phyloP scores from a whole-genome alignment of 2,888 invertebrate genomes.

The Apomyelois bistriatella region DNA sequence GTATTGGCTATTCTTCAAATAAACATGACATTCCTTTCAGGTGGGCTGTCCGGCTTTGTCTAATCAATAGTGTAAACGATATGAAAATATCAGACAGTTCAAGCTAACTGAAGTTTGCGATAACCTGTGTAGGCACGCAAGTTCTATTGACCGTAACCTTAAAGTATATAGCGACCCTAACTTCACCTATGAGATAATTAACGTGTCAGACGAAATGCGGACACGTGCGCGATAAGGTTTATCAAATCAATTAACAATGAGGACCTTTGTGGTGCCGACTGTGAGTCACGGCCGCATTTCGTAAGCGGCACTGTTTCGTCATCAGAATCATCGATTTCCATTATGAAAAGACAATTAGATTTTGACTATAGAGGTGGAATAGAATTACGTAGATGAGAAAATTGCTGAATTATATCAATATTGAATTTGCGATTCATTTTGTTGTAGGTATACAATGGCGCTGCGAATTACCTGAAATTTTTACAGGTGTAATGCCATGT shows the following conservation, averaged over 20 bases:
- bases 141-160: neutral
- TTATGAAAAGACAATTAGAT: no score
- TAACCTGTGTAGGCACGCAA: neutral
- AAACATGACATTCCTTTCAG: no score
- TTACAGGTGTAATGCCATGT: no score
- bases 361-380: no score
- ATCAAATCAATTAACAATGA: constrained; percentile 22
- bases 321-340: neutral
- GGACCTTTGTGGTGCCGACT: constrained; percentile 16
- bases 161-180: neutral
- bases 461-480: no score
- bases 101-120: neutral
- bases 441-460: no score
- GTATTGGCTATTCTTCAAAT: no score
- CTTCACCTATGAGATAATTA: constrained; percentile 11
- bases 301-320: neutral
- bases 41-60: no score
- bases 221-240: constrained; percentile 19
- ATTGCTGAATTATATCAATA: no score
- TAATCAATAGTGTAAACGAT: no score
- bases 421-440: no score
- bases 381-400: no score
- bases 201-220: neutral
- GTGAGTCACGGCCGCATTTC: neutral
- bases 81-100: neutral